A percentile compares a stretch with the other conserved stretches of the same genome.
Conservation (phyloP, 2,113 vertebrate species). For the Leuciscus idus region DNA sequence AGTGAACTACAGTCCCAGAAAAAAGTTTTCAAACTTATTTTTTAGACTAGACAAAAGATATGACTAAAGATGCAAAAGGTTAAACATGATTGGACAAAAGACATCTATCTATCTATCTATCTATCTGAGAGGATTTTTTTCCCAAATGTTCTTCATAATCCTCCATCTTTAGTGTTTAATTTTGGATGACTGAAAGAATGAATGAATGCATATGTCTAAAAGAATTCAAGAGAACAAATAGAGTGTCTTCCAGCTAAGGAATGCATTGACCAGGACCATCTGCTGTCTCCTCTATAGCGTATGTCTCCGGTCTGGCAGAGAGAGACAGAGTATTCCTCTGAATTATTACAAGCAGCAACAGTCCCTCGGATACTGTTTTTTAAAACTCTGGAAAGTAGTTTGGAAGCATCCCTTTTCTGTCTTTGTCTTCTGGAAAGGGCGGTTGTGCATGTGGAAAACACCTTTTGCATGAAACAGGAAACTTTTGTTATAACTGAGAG, state of each 20-base stretch:
- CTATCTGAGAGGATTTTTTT: too few relatives aligned
- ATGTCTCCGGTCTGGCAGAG: slow-evolving; percentile 37
- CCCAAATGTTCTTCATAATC: neutral
- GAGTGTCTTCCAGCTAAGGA: neutral
- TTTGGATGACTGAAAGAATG: slow-evolving; percentile 23
- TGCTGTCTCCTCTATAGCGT: slow-evolving; percentile 19
- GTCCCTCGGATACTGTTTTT: neutral
- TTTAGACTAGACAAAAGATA: too few relatives aligned
- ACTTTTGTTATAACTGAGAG: neutral
- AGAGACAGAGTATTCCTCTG: slow-evolving; percentile 20
- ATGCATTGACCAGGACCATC: slow-evolving; percentile 31
- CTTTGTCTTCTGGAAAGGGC: neutral
- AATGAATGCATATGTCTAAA: slow-evolving; percentile 15
- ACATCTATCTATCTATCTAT: too few relatives aligned
- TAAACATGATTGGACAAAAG: too few relatives aligned
- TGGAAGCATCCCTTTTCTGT: neutral
- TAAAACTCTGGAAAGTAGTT: slow-evolving; percentile 11
- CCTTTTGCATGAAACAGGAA: neutral
- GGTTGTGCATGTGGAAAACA: neutral
- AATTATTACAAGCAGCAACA: slow-evolving; percentile 8
- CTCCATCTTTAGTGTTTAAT: slow-evolving; percentile 7
- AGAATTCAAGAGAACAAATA: slow-evolving; percentile 18
- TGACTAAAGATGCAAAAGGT: too few relatives aligned
- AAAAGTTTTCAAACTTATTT: too few relatives aligned
- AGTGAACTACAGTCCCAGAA: too few relatives aligned